These are phyloP conservation scores for Margarornis squamiger DNA, from an alignment of 2,797 vertebrate genomes.

Conservation along the genomic window DNA sequence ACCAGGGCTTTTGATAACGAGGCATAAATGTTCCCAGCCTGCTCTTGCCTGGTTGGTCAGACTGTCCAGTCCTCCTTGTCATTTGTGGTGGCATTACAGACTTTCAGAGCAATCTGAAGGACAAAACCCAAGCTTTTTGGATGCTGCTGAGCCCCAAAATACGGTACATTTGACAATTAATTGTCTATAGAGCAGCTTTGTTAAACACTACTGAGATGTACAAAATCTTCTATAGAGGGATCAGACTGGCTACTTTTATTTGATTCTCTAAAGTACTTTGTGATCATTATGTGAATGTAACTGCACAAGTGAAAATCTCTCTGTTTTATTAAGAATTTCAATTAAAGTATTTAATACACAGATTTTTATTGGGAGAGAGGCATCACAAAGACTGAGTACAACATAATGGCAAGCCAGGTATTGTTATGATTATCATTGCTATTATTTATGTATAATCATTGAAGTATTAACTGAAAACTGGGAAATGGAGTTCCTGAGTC, in stretches of 20 bases:
- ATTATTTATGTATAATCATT: conserved; percentile 1
- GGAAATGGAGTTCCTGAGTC: neutral
- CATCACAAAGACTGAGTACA: neutral
- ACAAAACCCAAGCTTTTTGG: neutral
- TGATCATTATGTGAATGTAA: neutral
- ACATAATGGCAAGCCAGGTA: neutral
- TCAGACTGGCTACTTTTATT: neutral
- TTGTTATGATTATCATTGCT: neutral
- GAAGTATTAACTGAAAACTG: neutral
- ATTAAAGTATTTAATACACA: conserved; percentile 25
- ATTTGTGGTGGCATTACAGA: neutral
- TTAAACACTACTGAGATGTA: neutral
- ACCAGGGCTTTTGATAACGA: neutral
- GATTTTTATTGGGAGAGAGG: neutral
- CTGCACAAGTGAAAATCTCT: neutral
- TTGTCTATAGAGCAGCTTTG: neutral
- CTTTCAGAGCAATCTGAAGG: neutral
- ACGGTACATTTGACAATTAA: neutral
- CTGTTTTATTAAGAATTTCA: conserved; percentile 23
- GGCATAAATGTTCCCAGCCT: neutral
- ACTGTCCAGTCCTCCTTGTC: neutral
- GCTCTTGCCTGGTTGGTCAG: neutral
- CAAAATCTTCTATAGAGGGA: neutral
- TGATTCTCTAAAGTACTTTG: neutral
- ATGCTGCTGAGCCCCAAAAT: neutral